phyloP scores from a whole-genome alignment of 2,797 vertebrate species.

The Cuculus canorus region DNA sequence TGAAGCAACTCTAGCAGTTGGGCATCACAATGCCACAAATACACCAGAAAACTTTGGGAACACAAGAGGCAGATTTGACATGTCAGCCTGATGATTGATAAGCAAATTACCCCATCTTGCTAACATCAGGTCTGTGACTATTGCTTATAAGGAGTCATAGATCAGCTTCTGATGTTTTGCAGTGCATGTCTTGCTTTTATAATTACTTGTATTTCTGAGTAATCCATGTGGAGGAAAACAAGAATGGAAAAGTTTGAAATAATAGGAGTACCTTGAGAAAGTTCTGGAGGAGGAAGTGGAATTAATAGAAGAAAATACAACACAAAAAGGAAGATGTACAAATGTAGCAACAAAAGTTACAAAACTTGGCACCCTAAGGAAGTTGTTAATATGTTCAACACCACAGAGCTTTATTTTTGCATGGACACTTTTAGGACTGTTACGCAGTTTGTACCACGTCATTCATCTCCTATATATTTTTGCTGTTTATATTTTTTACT shows the following conservation, averaged over 20 bases:
- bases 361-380: not conserved
- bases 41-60: not conserved
- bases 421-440: not conserved
- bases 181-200: not conserved
- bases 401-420: not conserved
- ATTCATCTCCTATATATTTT: not conserved
- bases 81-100: accelerated
- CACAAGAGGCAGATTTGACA: not conserved
- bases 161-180: not conserved
- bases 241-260: not conserved
- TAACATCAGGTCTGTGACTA: accelerated
- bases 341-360: not conserved
- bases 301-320: not conserved
- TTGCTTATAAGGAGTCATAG: accelerated
- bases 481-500: not conserved
- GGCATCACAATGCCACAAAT: not conserved
- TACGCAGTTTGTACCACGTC: not conserved
- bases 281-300: not conserved
- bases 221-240: not conserved
- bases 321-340: not conserved
- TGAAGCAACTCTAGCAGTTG: not conserved
- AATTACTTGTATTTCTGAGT: not conserved
- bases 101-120: not conserved
- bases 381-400: not conserved
- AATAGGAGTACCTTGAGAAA: not conserved